phyloP scores from a whole-genome alignment of 2,797 vertebrate genomes.

The Phrynocephalus vlangalii region DNA sequence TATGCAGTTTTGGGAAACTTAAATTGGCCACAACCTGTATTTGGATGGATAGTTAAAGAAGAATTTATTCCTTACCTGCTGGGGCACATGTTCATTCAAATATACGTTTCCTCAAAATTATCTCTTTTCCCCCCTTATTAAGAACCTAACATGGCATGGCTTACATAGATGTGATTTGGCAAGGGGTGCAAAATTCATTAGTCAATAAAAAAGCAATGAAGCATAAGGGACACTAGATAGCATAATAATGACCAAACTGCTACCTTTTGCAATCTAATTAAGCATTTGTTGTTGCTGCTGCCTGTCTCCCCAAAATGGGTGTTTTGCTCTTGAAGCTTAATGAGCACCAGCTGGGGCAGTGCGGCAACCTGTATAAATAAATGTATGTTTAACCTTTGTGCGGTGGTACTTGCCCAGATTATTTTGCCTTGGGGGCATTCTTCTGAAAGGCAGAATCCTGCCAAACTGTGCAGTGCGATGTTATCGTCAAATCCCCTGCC shows the following conservation, averaged over 20 bases:
- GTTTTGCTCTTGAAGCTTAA: constrained; percentile 67
- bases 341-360: constrained; percentile 71
- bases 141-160: constrained; percentile 69
- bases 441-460: constrained; percentile 62
- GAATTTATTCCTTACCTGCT: not conserved
- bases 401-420: constrained; percentile 62
- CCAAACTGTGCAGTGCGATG: constrained; percentile 59
- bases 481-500: constrained; percentile 59
- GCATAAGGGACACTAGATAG: constrained; percentile 70
- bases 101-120: constrained; percentile 13
- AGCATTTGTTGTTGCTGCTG: constrained; percentile 77
- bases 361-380: constrained; percentile 59
- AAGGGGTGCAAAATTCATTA: constrained; percentile 70
- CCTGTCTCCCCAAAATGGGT: constrained; percentile 71
- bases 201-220: constrained; percentile 65
- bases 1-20: constrained; percentile 42
- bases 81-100: constrained; percentile 11
- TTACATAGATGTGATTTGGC: constrained; percentile 64
- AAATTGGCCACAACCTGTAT: constrained; percentile 53
- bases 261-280: constrained; percentile 77
- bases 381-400: constrained; percentile 67
- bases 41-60: constrained; percentile 23
- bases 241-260: constrained; percentile 67
- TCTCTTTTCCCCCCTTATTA: constrained; percentile 11
- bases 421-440: constrained; percentile 65